Evolutionary conservation across 2,888 invertebrate species (phyloP), one percentile per base, ranked within the genome.

Genomic region (Lutraria lutraria): DNA sequence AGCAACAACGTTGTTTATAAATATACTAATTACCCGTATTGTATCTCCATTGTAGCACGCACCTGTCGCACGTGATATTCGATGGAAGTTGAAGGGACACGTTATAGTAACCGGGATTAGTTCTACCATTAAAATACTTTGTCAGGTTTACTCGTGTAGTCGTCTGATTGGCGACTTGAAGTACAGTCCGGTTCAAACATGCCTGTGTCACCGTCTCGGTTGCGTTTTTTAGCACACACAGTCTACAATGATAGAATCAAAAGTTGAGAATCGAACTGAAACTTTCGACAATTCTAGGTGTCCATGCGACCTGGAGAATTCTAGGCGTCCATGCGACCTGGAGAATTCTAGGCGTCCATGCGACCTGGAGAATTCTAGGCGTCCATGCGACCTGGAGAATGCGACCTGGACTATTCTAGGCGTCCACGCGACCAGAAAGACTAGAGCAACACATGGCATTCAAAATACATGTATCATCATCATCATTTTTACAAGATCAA

Each of bases 1-100:
- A 56, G 21, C 15, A 56, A 6, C 56, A 3, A 12, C 15, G 13
- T 56, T 19, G 21, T 19, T n/a, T n/a, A n/a, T n/a, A n/a, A n/a
- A n/a, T 19, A 56, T 56, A 29, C 12, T 19, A 72, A 80, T 13
- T 29, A 86, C 86, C 86, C 25, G 81, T 81, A 25, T 80, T 86
- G 29, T 86, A 86, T 86, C 31, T 86, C 86, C 86, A 86, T 81
- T 86, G 86, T 25, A 86, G 63, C 16, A 86, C 86, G 52, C 86
- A 86, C 10, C 63, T 81, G 25, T 80, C 63, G 63, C 86, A 86
- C 0, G 56, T 29, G 2, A 86, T 52, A 25, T 63, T 31, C 19
- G 86, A 29, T 25, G 86, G 86, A 81, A 86, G 86, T 60, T 63
- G 79, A n/a, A 86, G 60, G 63, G 80, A 52, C 0, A 81, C 1